These are phyloP conservation scores for Trichogramma pretiosum DNA, from an alignment of 1,140 invertebrate species.

Conservation along the genomic window DNA sequence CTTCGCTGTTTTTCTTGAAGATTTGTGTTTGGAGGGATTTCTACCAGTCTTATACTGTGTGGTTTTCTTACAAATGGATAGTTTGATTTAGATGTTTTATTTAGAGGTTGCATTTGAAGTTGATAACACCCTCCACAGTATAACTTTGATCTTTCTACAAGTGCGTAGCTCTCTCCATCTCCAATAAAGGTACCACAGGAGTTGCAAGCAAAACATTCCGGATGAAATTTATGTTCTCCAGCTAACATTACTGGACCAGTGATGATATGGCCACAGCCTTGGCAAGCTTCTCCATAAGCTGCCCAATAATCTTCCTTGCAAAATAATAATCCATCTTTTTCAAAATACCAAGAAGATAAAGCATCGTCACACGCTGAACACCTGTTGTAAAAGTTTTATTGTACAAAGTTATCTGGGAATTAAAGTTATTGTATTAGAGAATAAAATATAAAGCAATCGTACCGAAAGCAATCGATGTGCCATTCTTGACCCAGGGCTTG, in stretches of 20 bases:
- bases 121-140: conserved; percentile 60
- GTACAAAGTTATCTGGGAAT: too few species aligned
- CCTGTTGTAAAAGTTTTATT: conserved; percentile 43
- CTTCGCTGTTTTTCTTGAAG: conserved; percentile 43
- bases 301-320: conserved; percentile 84
- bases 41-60: conserved; percentile 72
- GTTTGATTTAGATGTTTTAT: conserved; percentile 47
- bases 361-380: conserved; percentile 78
- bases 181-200: conserved; percentile 78
- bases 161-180: conserved; percentile 82
- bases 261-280: conserved; percentile 78
- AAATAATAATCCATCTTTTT: conserved; percentile 81
- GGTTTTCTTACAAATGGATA: conserved; percentile 52
- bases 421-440: neutral
- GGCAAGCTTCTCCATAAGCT: conserved; percentile 80
- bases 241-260: conserved; percentile 91
- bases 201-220: conserved; percentile 85
- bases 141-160: conserved; percentile 79
- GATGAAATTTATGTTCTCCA: conserved; percentile 89
- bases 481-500: conserved; percentile 73
- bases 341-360: conserved; percentile 87
- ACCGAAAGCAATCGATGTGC: conserved; percentile 83
- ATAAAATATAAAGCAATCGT: conserved; percentile 16
- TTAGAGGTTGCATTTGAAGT: conserved; percentile 49
- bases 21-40: conserved; percentile 56